Evolutionary conservation across 2,888 invertebrate genomes (phyloP), one percentile per base, ranked within the genome.

Genomic region (Aphrophora alni): DNA sequence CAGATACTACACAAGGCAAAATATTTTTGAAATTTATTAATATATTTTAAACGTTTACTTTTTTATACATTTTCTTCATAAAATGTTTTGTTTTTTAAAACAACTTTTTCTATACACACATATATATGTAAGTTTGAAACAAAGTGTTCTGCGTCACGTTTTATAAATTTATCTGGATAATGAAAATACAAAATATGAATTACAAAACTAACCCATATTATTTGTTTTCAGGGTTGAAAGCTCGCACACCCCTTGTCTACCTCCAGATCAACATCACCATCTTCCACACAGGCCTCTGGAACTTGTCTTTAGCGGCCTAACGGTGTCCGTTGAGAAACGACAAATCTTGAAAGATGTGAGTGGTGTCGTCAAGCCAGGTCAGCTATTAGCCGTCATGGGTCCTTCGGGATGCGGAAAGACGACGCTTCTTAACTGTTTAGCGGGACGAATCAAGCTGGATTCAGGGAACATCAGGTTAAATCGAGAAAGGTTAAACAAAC

Each of bases 361-460:
- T 87, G 95, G 95, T 59, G 89, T 92, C 85, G 94, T 93, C 84
- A 91, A 92, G 85, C 94, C 94, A 24, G 95, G 95, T 75, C 93
- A 95, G 87, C 90, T 95, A 82, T 88, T 95, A 86, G 95, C 95
- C 84, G 92, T 95, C 82, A 95, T 95, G 94, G 95, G 95, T 84
- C 95, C 95, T 44, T 94, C 94, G 85, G 95, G 92, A 82, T 91
- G 91, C 84, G 95, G 95, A 38, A 95, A 95, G 89, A 95, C 95
- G 17, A 95, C 95, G 26, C 89, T 95, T 76, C 88, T 95, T 75
- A 95, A 95, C 87, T 92, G 93, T 82, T 89, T 95, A 80, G 93
- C 94, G 83, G 95, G 95, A 0, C 91, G 95, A 82, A 88, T 92
- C 75, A 91, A 91, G 82, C 88, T 93, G 78, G 91, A 92, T 85